phyloP scores from a whole-genome alignment of 1,140 invertebrate genomes.

The Pteromalus puparum region DNA sequence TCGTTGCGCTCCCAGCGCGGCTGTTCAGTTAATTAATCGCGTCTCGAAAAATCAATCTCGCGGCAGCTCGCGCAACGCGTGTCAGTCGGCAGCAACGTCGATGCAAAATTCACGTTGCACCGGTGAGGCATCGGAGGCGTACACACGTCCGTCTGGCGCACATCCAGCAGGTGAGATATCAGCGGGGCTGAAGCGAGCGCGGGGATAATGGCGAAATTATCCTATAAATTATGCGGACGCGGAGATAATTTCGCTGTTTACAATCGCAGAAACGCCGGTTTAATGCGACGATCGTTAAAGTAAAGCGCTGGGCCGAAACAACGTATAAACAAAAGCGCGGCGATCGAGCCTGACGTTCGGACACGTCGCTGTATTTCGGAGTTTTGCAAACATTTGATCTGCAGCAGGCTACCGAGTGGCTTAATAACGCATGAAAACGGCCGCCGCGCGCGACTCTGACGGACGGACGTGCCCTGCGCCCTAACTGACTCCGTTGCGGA shows the following conservation, averaged over 20 bases:
- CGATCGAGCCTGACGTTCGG: too few relatives aligned
- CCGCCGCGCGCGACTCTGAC: neutral
- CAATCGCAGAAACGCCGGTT: too few relatives aligned
- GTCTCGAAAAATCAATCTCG: too few relatives aligned
- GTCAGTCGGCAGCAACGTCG: neutral
- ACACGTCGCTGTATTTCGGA: neutral
- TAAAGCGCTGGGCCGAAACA: too few relatives aligned
- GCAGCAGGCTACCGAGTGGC: neutral
- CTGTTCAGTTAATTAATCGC: too few relatives aligned
- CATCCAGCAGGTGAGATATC: slow-evolving; percentile 41
- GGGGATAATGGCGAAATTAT: slow-evolving; percentile 27
- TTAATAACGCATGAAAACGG: slow-evolving; percentile 13
- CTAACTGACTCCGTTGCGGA: neutral
- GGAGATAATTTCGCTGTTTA: too few relatives aligned
- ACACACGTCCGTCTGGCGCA: slow-evolving; percentile 17
- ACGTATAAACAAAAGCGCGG: too few relatives aligned
- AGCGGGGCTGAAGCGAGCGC: neutral
- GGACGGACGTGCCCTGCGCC: neutral
- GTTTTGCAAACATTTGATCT: neutral
- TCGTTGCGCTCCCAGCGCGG: too few relatives aligned
- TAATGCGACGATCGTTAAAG: too few relatives aligned
- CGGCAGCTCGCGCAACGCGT: too few relatives aligned
- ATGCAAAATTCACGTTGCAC: neutral
- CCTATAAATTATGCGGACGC: slow-evolving; percentile 31
- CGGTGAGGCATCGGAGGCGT: neutral